Evolutionary conservation across 2,888 invertebrate species (phyloP).

Genomic region (Ametastegia equiseti): DNA sequence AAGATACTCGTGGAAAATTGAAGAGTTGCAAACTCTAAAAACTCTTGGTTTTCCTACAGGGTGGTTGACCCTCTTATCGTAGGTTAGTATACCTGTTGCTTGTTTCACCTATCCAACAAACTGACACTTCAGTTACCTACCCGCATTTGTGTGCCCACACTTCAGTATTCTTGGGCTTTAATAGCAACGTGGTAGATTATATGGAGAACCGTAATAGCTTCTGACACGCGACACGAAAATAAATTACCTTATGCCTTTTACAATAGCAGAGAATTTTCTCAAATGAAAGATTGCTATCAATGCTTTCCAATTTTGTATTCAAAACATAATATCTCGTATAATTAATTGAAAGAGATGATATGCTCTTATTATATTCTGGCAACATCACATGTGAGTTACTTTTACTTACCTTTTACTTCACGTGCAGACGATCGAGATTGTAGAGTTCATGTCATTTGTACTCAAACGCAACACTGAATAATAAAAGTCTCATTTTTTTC

Average conservation of each 20-base stretch:
- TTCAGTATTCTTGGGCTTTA: slow-evolving; percentile 3
- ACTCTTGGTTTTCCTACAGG: neutral
- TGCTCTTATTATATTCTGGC: neutral
- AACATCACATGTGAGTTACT: neutral
- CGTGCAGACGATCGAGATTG: neutral
- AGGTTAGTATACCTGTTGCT: slow-evolving; percentile 31
- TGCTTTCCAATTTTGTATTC: neutral
- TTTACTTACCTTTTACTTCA: neutral
- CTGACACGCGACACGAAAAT: slow-evolving; percentile 26
- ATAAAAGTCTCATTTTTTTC: slow-evolving; percentile 8
- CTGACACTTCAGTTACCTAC: slow-evolving; percentile 13
- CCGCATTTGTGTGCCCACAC: slow-evolving; percentile 17
- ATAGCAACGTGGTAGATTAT: slow-evolving; percentile 7
- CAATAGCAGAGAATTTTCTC: slow-evolving; percentile 8
- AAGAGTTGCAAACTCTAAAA: neutral
- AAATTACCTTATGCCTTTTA: slow-evolving; percentile 4
- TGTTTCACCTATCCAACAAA: slow-evolving; percentile 33
- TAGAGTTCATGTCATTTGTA: neutral
- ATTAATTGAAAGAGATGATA: neutral
- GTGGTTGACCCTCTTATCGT: slow-evolving; percentile 23
- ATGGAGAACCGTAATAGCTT: neutral
- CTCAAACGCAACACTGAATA: slow-evolving; percentile 12
- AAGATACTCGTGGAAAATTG: neutral
- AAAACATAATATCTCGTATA: slow-evolving; percentile 4
- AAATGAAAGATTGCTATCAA: slow-evolving; percentile 23